Conservation (phyloP, 2,113 vertebrate species). For the Galeopterus variegatus region DNA sequence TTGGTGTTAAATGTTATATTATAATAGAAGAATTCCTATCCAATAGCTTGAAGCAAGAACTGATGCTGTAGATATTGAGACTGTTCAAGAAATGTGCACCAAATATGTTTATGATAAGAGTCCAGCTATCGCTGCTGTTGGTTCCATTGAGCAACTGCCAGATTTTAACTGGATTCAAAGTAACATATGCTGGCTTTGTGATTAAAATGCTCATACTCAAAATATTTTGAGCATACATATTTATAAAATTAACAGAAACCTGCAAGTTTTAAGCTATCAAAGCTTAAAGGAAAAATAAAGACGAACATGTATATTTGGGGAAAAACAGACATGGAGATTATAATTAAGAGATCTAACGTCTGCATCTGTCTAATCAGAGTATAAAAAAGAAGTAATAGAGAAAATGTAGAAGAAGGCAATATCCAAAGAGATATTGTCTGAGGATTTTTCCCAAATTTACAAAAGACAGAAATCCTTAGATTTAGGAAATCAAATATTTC, state of each 20-base stretch:
- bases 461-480: neutral
- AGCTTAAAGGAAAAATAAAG: conserved; percentile 3
- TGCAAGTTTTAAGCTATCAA: neutral
- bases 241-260: neutral
- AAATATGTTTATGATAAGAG: neutral
- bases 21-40: neutral
- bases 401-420: neutral
- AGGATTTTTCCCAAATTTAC: neutral
- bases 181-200: neutral
- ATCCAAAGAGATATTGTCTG: neutral
- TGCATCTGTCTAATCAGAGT: neutral
- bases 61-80: neutral
- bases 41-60: neutral
- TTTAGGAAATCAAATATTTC: neutral
- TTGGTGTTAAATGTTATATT: neutral
- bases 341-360: neutral
- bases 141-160: neutral
- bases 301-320: neutral
- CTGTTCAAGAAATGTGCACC: neutral
- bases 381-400: neutral
- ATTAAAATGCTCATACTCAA: conserved; percentile 10
- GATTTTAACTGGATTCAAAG: neutral
- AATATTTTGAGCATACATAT: neutral
- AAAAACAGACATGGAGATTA: neutral
- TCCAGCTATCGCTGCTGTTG: neutral